These are phyloP conservation scores for Protonibea diacanthus DNA, from an alignment of 2,797 vertebrate species.

Conservation along the genomic window DNA sequence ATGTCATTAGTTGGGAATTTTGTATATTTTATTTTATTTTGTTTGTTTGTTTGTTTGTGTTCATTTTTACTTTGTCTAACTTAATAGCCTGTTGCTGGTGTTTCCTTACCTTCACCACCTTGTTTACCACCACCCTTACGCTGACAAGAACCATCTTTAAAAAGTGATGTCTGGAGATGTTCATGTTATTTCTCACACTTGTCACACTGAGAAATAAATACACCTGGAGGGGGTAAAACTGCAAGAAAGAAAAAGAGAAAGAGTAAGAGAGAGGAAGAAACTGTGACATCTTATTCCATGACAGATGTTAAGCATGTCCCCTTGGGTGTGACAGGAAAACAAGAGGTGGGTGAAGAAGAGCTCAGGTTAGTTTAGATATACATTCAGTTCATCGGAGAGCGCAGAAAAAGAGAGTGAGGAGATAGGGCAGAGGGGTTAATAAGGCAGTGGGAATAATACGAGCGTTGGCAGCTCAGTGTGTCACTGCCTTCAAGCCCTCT, in stretches of 20 bases:
- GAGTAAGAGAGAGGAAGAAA: slow-evolving; percentile 6
- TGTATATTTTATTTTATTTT: not conserved
- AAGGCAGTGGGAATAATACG: slow-evolving; percentile 94
- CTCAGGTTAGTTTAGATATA: slow-evolving; percentile 52
- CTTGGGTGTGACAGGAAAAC: slow-evolving; percentile 44
- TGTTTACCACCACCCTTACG: not conserved
- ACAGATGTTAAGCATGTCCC: slow-evolving; percentile 23
- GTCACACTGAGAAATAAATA: not conserved
- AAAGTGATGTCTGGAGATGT: not conserved
- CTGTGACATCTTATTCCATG: slow-evolving; percentile 26
- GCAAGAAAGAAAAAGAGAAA: not conserved
- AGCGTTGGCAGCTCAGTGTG: slow-evolving; percentile 93
- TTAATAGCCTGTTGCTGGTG: not conserved
- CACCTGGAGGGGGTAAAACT: not conserved
- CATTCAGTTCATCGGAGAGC: slow-evolving; percentile 57
- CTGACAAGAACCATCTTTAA: not conserved
- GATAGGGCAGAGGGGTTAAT: slow-evolving; percentile 90
- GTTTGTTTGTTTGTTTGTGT: fast-evolving
- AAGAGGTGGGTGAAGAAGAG: slow-evolving; percentile 35
- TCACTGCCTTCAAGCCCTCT: slow-evolving; percentile 91
- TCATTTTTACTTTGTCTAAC: not conserved
- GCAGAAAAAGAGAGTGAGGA: slow-evolving; percentile 28
- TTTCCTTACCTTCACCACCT: not conserved
- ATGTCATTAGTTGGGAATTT: not conserved
- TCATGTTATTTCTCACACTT: not conserved